Evolutionary conservation across 2,888 invertebrate genomes (phyloP).

Genomic region (Spodoptera littoralis): DNA sequence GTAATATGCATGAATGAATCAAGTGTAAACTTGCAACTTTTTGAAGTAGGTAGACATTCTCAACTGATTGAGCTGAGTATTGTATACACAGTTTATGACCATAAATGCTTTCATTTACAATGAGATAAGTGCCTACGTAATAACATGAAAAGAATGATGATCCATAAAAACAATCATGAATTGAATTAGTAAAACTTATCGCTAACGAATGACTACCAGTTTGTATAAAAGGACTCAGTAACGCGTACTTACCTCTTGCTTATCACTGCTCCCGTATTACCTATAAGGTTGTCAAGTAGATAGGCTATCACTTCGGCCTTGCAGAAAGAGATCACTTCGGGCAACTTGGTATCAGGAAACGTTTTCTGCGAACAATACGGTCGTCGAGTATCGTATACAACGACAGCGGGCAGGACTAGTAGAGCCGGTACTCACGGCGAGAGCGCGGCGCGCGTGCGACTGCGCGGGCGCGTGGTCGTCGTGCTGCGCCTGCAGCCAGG

Average conservation of each 20-base stretch:
- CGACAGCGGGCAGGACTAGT: neutral
- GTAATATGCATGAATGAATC: no score
- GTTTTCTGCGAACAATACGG: constrained; percentile 87
- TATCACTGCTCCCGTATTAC: constrained; percentile 65
- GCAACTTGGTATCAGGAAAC: constrained; percentile 93
- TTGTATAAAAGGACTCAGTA: no score
- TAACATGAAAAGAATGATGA: no score
- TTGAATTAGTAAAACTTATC: no score
- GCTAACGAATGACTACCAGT: no score
- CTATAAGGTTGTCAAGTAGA: constrained; percentile 90
- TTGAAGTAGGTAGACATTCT: no score
- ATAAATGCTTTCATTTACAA: no score
- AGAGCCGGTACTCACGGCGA: constrained; percentile 55
- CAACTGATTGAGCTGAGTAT: no score
- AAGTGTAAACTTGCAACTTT: no score
- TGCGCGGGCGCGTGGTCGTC: constrained; percentile 95
- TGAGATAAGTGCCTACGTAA: no score
- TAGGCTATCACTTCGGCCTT: constrained; percentile 93
- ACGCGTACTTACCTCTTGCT: constrained; percentile 67
- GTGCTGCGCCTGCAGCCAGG: constrained; percentile 95
- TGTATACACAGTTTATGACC: no score
- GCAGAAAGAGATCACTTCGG: constrained; percentile 94
- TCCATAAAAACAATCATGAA: no score
- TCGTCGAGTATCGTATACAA: neutral
- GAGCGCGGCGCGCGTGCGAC: constrained; percentile 60